Percentiles rank a stretch among this genome's conserved stretches.
These are phyloP conservation scores for Lepus timidus DNA, from an alignment of 2,113 vertebrate genomes.

Conservation along the genomic window DNA sequence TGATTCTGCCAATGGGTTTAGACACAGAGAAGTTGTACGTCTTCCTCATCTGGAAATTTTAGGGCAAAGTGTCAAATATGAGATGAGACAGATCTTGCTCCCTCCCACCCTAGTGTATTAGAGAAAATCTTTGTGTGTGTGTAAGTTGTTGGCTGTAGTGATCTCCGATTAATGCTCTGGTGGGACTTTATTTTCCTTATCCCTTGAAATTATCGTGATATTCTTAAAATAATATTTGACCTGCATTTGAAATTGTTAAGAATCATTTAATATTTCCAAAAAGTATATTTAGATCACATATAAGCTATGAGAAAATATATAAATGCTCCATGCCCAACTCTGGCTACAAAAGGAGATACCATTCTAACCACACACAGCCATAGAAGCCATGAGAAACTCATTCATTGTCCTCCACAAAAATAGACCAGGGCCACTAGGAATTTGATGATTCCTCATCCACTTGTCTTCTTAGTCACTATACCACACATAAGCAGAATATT, in stretches of 20 bases:
- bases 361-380: too few relatives aligned
- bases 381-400: too few relatives aligned
- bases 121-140: neutral
- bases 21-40: slow-evolving; percentile 53
- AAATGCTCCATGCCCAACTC: neutral
- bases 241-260: neutral
- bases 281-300: neutral
- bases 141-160: neutral
- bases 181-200: neutral
- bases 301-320: neutral
- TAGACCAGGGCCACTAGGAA: accelerated
- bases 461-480: neutral
- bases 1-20: neutral
- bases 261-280: neutral
- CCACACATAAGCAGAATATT: accelerated
- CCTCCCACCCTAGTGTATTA: too few relatives aligned
- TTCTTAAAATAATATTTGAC: neutral
- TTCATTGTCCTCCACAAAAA: accelerated
- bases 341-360: neutral
- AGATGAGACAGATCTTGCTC: slow-evolving; percentile 36
- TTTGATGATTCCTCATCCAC: accelerated
- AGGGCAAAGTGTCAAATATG: slow-evolving; percentile 33
- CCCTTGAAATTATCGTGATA: neutral
- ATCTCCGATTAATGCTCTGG: neutral
- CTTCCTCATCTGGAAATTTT: slow-evolving; percentile 55